A percentile compares a stretch with the other conserved stretches of the same genome.
phyloP scores from a whole-genome alignment of 2,888 invertebrate genomes.

The Drosophila atripex region DNA sequence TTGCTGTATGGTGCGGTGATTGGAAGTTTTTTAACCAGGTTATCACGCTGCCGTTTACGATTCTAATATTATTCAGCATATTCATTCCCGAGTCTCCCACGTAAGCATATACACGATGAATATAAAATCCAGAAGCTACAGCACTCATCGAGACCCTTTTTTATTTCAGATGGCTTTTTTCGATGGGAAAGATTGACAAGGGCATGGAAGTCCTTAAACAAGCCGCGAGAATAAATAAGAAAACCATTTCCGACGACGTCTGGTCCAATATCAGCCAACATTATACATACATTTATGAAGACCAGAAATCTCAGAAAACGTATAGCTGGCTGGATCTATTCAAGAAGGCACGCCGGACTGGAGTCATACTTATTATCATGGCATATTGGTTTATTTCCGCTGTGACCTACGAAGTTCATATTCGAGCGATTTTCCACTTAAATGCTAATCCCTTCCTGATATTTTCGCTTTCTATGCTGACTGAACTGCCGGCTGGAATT shows the following conservation, averaged over 20 bases:
- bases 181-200: conserved; percentile 91
- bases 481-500: conserved; percentile 93
- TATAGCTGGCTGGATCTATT: conserved; percentile 92
- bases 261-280: conserved; percentile 87
- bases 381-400: conserved; percentile 92
- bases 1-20: conserved; percentile 90
- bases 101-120: conserved; percentile 80
- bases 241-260: conserved; percentile 88
- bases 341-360: conserved; percentile 88
- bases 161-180: conserved; percentile 89
- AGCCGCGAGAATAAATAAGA: conserved; percentile 90
- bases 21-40: conserved; percentile 90
- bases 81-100: conserved; percentile 92
- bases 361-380: conserved; percentile 88
- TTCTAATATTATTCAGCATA: conserved; percentile 89
- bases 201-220: conserved; percentile 90
- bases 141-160: not conserved
- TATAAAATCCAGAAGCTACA: not conserved
- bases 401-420: conserved; percentile 93
- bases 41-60: conserved; percentile 89
- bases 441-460: conserved; percentile 91
- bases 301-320: conserved; percentile 86
- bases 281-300: conserved; percentile 85
- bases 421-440: conserved; percentile 89
- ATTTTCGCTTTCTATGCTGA: conserved; percentile 91